Evolutionary conservation across 2,888 invertebrate genomes (phyloP).

Genomic region (Brenthis ino): DNA sequence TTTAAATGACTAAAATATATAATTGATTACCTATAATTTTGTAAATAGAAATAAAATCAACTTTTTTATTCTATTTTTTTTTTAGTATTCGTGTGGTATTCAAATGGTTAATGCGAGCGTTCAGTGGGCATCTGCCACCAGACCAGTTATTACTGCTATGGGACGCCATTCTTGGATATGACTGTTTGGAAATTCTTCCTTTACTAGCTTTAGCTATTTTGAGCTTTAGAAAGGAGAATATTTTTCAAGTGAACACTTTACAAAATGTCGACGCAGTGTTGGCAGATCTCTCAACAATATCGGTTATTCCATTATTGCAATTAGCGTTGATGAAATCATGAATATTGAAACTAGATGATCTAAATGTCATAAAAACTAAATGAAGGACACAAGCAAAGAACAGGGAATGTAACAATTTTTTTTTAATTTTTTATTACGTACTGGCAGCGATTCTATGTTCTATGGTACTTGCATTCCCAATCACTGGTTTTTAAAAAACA

Average conservation of each 20-base stretch:
- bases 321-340: slow-evolving; percentile 85
- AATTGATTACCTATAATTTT: no score
- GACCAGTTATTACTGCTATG: slow-evolving; percentile 95
- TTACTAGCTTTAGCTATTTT: slow-evolving; percentile 92
- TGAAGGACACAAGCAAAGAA: background rate
- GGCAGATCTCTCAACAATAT: slow-evolving; percentile 93
- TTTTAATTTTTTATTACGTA: no score
- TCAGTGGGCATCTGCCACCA: slow-evolving; percentile 96
- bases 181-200: slow-evolving; percentile 94
- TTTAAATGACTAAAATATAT: no score
- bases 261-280: slow-evolving; percentile 93
- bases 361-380: background rate
- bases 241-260: slow-evolving; percentile 87
- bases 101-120: slow-evolving; percentile 98
- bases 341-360: slow-evolving; percentile 9
- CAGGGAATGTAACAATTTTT: no score
- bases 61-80: background rate
- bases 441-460: no score
- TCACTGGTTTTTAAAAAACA: no score
- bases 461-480: no score
- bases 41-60: no score
- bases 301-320: slow-evolving; percentile 92
- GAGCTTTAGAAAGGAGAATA: slow-evolving; percentile 92
- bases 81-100: slow-evolving; percentile 93
- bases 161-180: slow-evolving; percentile 95